phyloP scores from a whole-genome alignment of 2,888 invertebrate genomes.

The Calameuta idolon region DNA sequence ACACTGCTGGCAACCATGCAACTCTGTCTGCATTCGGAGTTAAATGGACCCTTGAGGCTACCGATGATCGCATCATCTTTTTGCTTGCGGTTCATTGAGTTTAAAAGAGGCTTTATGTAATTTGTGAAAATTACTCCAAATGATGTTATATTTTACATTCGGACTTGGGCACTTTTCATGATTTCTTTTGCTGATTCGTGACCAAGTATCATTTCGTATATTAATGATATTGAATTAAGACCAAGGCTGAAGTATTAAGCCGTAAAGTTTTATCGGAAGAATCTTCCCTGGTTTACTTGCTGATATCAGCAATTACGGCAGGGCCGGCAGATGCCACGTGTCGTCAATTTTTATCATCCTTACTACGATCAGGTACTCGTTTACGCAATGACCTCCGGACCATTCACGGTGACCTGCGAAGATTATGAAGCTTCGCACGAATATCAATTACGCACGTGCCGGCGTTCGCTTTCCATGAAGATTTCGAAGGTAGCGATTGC shows the following conservation, averaged over 20 bases:
- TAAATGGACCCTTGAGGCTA: neutral
- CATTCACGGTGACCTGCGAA: neutral
- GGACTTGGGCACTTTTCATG: neutral
- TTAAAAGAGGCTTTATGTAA: neutral
- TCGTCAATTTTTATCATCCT: neutral
- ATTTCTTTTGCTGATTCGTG: neutral
- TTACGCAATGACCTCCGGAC: neutral
- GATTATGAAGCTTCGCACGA: neutral
- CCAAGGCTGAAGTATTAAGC: neutral
- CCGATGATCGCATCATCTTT: neutral
- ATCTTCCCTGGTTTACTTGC: neutral
- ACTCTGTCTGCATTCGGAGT: conserved; percentile 22
- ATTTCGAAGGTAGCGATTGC: neutral
- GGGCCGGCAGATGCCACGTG: neutral
- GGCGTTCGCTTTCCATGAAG: neutral
- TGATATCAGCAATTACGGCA: neutral
- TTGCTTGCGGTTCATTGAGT: neutral
- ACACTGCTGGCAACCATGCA: conserved; percentile 48
- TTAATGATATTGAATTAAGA: neutral
- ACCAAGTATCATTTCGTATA: neutral
- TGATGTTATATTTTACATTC: neutral
- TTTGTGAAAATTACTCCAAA: neutral
- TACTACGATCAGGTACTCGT: neutral
- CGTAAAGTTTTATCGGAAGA: neutral
- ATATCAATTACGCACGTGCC: neutral